These are phyloP conservation scores for Rosalia funebris DNA, from an alignment of 2,888 invertebrate genomes.

Conservation along the genomic window DNA sequence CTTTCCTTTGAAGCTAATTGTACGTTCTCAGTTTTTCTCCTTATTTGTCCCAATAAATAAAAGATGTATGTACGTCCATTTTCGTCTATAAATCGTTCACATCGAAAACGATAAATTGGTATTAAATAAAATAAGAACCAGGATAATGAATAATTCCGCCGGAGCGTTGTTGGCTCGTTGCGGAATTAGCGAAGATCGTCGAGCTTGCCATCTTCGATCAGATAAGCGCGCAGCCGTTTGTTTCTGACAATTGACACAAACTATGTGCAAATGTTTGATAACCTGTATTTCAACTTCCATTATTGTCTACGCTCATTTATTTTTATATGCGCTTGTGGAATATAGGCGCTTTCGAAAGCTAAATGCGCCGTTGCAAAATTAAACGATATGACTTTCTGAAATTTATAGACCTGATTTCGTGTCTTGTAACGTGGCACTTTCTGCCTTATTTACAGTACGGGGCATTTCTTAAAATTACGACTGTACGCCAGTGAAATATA, in stretches of 20 bases:
- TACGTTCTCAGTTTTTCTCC: conserved; percentile 22
- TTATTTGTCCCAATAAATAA: conserved; percentile 26
- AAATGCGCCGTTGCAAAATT: conserved; percentile 44
- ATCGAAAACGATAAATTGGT: conserved; percentile 38
- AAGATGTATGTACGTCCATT: conserved; percentile 12
- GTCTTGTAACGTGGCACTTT: conserved; percentile 29
- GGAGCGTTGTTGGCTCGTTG: conserved; percentile 21
- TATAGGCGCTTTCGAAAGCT: conserved; percentile 46
- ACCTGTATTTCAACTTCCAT: conserved; percentile 62
- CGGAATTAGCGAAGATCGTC: conserved; percentile 46
- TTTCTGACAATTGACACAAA: conserved; percentile 61
- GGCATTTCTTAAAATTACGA: conserved; percentile 32
- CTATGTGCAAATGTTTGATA: conserved; percentile 62
- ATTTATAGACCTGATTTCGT: conserved; percentile 45
- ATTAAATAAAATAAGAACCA: conserved; percentile 33
- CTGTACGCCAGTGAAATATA: conserved; percentile 27
- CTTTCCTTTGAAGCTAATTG: not conserved
- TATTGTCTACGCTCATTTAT: conserved; percentile 55
- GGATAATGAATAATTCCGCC: conserved; percentile 40
- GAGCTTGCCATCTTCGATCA: conserved; percentile 56
- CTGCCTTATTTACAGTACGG: conserved; percentile 34
- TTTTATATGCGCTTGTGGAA: conserved; percentile 47
- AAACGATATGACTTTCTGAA: conserved; percentile 48
- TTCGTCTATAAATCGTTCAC: conserved; percentile 31
- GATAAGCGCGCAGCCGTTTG: conserved; percentile 58